Percentiles rank a stretch among this genome's conserved stretches.
These are phyloP conservation scores for Spizaetus ornatus DNA, from an alignment of 2,113 vertebrate genomes.

Conservation along the genomic window DNA sequence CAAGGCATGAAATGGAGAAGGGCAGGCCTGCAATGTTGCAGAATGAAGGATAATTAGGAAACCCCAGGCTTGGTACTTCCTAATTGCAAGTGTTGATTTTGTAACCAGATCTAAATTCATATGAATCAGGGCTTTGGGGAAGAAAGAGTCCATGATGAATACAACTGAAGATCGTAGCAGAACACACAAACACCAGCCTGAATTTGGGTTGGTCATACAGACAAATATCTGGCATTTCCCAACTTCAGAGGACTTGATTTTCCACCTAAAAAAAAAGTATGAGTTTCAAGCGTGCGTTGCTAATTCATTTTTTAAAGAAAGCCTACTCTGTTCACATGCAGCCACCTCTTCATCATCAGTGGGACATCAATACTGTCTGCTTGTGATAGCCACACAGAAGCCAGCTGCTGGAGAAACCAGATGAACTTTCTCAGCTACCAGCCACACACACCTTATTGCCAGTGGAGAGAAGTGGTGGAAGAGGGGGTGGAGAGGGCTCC, in stretches of 20 bases:
- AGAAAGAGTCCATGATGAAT: neutral
- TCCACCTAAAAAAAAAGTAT: neutral
- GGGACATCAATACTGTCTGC: neutral
- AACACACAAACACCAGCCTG: neutral
- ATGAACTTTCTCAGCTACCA: neutral
- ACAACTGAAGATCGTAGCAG: neutral
- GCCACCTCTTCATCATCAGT: neutral
- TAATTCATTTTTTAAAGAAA: neutral
- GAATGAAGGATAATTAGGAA: neutral
- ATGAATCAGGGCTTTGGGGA: neutral
- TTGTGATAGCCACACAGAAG: neutral
- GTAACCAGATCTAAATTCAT: neutral
- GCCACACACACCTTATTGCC: neutral
- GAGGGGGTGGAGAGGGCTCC: neutral
- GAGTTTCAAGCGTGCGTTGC: neutral
- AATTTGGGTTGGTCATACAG: neutral
- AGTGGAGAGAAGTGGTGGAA: neutral
- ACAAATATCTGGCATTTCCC: neutral
- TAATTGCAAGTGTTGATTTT: constrained; percentile 8
- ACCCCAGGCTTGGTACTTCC: neutral
- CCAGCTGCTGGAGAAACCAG: neutral
- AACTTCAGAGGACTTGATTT: neutral
- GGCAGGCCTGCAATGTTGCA: neutral
- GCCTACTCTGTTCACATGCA: neutral
- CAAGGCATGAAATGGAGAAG: neutral